Percentiles rank a stretch among this genome's conserved stretches.
Evolutionary conservation across 2,888 invertebrate genomes (phyloP).

Genomic region (Didymodactylos carnosus): DNA sequence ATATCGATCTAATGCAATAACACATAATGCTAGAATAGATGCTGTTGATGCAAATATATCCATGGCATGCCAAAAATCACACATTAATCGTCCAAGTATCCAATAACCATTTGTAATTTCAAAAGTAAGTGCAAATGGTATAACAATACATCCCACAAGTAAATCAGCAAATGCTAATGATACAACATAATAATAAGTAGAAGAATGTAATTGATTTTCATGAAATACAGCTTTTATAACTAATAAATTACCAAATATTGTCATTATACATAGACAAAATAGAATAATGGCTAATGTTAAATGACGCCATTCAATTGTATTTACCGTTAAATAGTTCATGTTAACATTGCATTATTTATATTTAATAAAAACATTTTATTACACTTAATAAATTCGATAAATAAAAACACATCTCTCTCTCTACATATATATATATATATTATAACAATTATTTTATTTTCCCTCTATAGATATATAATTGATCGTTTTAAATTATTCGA

Average conservation of each 20-base stretch:
- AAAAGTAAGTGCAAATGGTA: background rate
- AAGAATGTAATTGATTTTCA: background rate
- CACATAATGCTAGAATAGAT: slow-evolving; percentile 84
- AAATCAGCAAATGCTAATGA: background rate
- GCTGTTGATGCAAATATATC: slow-evolving; percentile 93
- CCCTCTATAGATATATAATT: too few relatives aligned
- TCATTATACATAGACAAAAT: background rate
- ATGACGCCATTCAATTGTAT: background rate
- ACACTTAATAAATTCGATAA: too few relatives aligned
- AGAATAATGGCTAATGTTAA: background rate
- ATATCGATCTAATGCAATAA: slow-evolving; percentile 82
- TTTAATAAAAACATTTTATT: too few relatives aligned
- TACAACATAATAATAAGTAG: background rate
- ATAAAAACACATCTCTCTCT: too few relatives aligned
- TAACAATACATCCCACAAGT: background rate
- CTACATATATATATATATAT: too few relatives aligned
- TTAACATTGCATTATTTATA: too few relatives aligned
- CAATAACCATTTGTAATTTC: background rate
- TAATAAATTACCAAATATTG: background rate
- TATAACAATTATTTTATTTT: too few relatives aligned
- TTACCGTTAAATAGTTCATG: too few relatives aligned
- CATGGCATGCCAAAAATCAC: slow-evolving; percentile 86
- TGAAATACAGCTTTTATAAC: background rate
- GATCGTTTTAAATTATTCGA: too few relatives aligned
- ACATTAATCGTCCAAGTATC: slow-evolving; percentile 30